Conservation (phyloP, 2,113 vertebrate genomes). For the Phrynosoma blainvillii region DNA sequence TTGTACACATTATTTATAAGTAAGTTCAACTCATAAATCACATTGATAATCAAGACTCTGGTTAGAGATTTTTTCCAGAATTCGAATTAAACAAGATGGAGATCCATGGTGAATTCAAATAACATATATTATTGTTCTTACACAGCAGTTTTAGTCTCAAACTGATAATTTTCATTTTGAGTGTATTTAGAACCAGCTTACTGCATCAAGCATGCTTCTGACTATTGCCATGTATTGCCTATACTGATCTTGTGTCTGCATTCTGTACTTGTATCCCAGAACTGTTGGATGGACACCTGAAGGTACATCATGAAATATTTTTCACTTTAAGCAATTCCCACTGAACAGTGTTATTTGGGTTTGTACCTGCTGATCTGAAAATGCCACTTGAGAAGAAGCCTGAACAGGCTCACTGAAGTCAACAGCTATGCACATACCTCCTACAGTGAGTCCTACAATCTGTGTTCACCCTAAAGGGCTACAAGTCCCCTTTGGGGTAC, state of each 20-base stretch:
- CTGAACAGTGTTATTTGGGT: not conserved
- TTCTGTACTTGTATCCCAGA: too few species aligned
- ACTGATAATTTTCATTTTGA: not conserved
- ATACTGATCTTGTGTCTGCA: not conserved
- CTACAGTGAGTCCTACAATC: not conserved
- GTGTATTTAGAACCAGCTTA: not conserved
- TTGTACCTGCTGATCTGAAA: not conserved
- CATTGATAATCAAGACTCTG: not conserved
- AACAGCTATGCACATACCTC: not conserved
- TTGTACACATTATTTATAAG: not conserved
- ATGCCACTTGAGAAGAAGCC: not conserved
- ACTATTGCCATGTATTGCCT: not conserved
- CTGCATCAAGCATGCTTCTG: not conserved
- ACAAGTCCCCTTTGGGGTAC: not conserved
- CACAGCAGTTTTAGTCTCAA: not conserved
- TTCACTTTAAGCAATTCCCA: not conserved
- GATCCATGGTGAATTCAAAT: too few species aligned
- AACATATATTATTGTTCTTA: too few species aligned
- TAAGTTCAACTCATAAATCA: too few species aligned
- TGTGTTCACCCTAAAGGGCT: not conserved
- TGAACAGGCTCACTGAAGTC: not conserved
- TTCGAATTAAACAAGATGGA: not conserved
- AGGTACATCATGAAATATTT: too few species aligned
- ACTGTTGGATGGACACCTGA: not conserved
- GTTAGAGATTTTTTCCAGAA: not conserved